phyloP scores from a whole-genome alignment of 2,888 invertebrate species.

The Leptura quadrifasciata region DNA sequence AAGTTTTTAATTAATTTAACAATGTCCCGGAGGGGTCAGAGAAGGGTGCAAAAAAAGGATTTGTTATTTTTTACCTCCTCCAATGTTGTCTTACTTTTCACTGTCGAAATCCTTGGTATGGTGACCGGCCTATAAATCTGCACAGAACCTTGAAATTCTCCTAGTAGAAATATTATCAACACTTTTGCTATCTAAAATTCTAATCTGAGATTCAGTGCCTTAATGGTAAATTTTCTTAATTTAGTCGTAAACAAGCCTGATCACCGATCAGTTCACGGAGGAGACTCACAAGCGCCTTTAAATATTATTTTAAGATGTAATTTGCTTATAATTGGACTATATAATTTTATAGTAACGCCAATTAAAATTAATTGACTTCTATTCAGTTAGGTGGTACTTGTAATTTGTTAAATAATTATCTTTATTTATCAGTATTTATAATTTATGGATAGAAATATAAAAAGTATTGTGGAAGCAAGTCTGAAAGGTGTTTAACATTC shows the following conservation, averaged over 20 bases:
- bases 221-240: slow-evolving; percentile 22
- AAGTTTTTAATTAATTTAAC: no score
- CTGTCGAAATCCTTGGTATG: no score
- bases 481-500: not conserved
- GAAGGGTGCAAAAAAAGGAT: no score
- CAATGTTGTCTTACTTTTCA: no score
- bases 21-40: no score
- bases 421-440: slow-evolving; percentile 2
- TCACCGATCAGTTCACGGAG: not conserved
- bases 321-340: slow-evolving; percentile 31
- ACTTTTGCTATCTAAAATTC: slow-evolving; percentile 21
- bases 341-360: slow-evolving; percentile 26
- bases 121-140: slow-evolving; percentile 7
- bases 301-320: slow-evolving; percentile 23
- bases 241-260: not conserved
- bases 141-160: not conserved
- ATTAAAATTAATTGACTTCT: slow-evolving; percentile 29
- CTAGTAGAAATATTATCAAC: not conserved
- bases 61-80: no score
- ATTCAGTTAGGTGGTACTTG: slow-evolving; percentile 18
- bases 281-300: slow-evolving; percentile 15
- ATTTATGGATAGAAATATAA: not conserved
- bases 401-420: slow-evolving; percentile 10
- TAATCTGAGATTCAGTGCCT: slow-evolving; percentile 9
- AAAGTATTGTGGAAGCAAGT: not conserved